phyloP scores from a whole-genome alignment of 2,888 invertebrate genomes.

The Lithophane leautieri region DNA sequence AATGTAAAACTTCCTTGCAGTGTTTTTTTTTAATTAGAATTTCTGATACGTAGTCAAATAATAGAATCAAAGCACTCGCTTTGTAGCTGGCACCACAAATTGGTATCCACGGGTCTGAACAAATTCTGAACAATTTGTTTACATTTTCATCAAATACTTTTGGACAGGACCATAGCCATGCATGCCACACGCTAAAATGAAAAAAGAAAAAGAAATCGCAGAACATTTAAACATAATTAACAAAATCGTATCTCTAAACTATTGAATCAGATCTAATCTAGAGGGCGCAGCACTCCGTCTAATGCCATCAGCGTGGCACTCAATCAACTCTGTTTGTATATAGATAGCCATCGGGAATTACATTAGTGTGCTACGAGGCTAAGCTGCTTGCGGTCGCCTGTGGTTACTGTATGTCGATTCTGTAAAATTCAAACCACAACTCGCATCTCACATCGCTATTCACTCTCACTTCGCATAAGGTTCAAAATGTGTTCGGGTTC shows the following conservation, averaged over 20 bases:
- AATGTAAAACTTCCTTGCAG: too few species aligned
- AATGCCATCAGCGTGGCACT: constrained; percentile 29
- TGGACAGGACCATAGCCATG: neutral
- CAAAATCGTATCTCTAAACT: constrained; percentile 27
- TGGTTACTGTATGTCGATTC: too few species aligned
- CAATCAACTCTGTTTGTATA: constrained; percentile 34
- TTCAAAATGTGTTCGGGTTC: too few species aligned
- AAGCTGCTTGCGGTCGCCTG: constrained; percentile 24
- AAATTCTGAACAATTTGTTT: neutral
- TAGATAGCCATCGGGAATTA: constrained; percentile 28
- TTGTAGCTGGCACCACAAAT: neutral
- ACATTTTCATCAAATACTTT: neutral
- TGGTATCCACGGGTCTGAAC: neutral
- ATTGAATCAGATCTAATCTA: constrained; percentile 18
- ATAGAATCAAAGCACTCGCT: too few species aligned
- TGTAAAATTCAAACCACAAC: too few species aligned
- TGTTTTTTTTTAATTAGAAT: too few species aligned
- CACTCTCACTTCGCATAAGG: too few species aligned
- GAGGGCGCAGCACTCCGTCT: constrained; percentile 28
- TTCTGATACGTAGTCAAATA: too few species aligned
- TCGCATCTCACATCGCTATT: too few species aligned
- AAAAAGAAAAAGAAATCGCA: neutral
- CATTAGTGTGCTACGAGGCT: constrained; percentile 34
- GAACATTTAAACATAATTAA: neutral
- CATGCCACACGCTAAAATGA: neutral